Evolutionary conservation across 2,888 invertebrate genomes (phyloP).

Genomic region (Hyposoter dolosus): DNA sequence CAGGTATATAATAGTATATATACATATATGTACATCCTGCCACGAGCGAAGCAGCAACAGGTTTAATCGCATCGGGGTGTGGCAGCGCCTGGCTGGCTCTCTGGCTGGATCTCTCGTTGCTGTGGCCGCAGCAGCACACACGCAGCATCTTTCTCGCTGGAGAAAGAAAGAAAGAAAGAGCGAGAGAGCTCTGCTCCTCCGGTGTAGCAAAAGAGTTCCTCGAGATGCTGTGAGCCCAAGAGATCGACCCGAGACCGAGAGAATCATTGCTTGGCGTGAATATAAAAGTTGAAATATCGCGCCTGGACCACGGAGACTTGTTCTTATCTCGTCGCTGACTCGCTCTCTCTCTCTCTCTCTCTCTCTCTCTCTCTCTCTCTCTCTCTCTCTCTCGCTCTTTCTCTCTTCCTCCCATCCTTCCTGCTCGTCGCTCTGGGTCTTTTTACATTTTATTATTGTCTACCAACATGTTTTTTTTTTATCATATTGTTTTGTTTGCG

Average conservation of each 20-base stretch:
- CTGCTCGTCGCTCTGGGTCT: neutral
- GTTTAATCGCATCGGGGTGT: slow-evolving; percentile 83
- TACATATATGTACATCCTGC: slow-evolving; percentile 71
- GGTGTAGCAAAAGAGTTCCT: slow-evolving; percentile 59
- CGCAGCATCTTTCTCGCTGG: slow-evolving; percentile 44
- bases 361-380: slow-evolving; percentile 21
- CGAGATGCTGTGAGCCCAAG: slow-evolving; percentile 59
- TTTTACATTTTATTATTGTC: slow-evolving; percentile 41
- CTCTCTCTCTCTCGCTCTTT: slow-evolving; percentile 18
- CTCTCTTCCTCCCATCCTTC: slow-evolving; percentile 1
- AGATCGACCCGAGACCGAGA: slow-evolving; percentile 64
- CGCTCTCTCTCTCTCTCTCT: slow-evolving; percentile 48
- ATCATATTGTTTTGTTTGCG: neutral
- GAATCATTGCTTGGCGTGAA: slow-evolving; percentile 69
- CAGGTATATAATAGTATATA: slow-evolving; percentile 24
- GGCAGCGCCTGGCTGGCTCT: slow-evolving; percentile 77
- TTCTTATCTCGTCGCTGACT: slow-evolving; percentile 64
- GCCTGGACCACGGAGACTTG: slow-evolving; percentile 69
- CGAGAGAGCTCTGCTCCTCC: slow-evolving; percentile 32
- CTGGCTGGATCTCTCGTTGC: slow-evolving; percentile 71
- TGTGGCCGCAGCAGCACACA: slow-evolving; percentile 28
- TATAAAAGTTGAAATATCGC: slow-evolving; percentile 74
- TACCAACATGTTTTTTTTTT: slow-evolving; percentile 34
- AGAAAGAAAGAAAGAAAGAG: slow-evolving; percentile 42
- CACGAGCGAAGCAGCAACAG: slow-evolving; percentile 81